These are phyloP conservation scores for Callimorpha dominula DNA, from an alignment of 2,888 invertebrate species.

Conservation along the genomic window DNA sequence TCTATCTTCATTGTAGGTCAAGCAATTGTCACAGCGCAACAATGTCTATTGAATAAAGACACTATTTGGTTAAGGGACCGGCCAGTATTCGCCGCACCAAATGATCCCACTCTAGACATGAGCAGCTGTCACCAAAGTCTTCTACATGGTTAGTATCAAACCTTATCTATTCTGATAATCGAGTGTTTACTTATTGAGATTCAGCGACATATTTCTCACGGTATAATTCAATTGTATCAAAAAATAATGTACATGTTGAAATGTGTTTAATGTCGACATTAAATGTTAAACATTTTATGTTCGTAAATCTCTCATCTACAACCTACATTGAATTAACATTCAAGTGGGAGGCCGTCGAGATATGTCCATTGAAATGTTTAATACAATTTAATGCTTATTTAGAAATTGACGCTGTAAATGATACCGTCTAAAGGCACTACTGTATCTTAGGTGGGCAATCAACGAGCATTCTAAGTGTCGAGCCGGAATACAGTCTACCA, in stretches of 20 bases:
- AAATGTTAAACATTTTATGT: too few relatives aligned
- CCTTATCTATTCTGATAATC: conserved; percentile 48
- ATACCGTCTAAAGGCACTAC: conserved; percentile 22
- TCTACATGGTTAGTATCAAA: conserved; percentile 73
- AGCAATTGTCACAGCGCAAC: conserved; percentile 83
- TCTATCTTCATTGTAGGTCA: conserved; percentile 79
- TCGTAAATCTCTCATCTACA: conserved; percentile 21
- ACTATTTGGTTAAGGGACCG: conserved; percentile 83
- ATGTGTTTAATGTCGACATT: conserved; percentile 5
- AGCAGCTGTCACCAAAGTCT: conserved; percentile 82
- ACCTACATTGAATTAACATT: conserved; percentile 23
- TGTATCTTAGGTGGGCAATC: conserved; percentile 76
- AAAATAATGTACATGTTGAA: conserved; percentile 27
- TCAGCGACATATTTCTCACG: conserved; percentile 62
- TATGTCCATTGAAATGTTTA: conserved; percentile 16
- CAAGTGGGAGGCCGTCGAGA: conserved; percentile 16
- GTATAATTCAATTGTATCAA: conserved; percentile 33
- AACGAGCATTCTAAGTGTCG: conserved; percentile 78
- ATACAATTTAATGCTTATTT: conserved; percentile 19
- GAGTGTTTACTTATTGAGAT: conserved; percentile 44
- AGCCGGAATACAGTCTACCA: conserved; percentile 82
- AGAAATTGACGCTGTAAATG: conserved; percentile 24
- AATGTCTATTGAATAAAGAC: conserved; percentile 84
- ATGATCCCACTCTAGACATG: conserved; percentile 73
- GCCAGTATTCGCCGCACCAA: conserved; percentile 77